Conservation (phyloP, 2,888 invertebrate genomes). For the Notodonta ziczac region DNA sequence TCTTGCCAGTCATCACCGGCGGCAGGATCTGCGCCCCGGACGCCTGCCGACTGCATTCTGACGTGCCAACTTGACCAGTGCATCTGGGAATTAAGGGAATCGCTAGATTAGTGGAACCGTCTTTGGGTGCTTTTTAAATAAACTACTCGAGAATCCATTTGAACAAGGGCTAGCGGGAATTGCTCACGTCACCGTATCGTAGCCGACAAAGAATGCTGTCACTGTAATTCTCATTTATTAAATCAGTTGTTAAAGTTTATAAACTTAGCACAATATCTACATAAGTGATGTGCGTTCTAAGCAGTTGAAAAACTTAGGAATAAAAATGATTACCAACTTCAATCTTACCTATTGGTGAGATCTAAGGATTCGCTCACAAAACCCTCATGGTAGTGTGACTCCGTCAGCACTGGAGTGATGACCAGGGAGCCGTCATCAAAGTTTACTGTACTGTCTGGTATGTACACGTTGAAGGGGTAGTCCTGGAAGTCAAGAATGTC, state of each 20-base stretch:
- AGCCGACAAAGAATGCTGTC: too few species aligned
- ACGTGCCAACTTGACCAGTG: conserved; percentile 69
- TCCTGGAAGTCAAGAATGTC: conserved; percentile 21
- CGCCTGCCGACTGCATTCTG: conserved; percentile 76
- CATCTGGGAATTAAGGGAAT: conserved; percentile 66
- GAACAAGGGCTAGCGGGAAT: too few species aligned
- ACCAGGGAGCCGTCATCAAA: conserved; percentile 81
- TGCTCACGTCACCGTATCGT: too few species aligned
- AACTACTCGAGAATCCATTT: too few species aligned
- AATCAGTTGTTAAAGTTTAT: too few species aligned
- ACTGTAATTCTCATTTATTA: too few species aligned
- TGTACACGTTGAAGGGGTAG: conserved; percentile 88
- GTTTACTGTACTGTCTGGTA: conserved; percentile 82
- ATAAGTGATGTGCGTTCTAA: too few species aligned
- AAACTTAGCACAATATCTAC: too few species aligned
- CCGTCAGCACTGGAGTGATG: conserved; percentile 84
- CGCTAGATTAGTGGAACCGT: background rate
- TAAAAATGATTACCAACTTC: conserved; percentile 9
- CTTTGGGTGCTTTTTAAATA: too few species aligned
- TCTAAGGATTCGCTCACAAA: conserved; percentile 74
- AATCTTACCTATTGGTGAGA: conserved; percentile 56
- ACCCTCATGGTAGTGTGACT: conserved; percentile 73
- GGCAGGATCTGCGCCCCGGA: conserved; percentile 86
- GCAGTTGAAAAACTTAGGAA: too few species aligned
- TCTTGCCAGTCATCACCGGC: conserved; percentile 87